Conservation (phyloP, 2,888 invertebrate species). For the Camponotus fellah region DNA sequence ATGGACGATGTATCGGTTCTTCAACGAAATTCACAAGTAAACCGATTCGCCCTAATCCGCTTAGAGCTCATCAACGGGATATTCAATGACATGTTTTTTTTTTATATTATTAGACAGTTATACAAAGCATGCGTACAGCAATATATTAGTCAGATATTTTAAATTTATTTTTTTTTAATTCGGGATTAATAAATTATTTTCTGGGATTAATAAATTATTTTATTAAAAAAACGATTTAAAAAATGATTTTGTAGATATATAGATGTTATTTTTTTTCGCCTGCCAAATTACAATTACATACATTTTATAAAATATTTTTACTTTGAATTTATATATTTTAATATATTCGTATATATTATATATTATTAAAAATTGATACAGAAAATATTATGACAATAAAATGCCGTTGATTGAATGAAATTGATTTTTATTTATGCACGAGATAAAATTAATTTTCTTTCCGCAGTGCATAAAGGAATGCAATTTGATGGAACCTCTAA, state of each 20-base stretch:
- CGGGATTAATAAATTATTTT: not conserved
- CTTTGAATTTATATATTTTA: no score
- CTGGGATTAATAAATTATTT: not conserved
- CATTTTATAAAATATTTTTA: no score
- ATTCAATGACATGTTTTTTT: not conserved
- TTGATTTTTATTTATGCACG: slow-evolving; percentile 3
- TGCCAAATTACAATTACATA: not conserved
- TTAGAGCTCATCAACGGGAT: not conserved
- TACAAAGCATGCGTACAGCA: not conserved
- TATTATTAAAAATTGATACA: not conserved
- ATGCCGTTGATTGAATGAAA: not conserved
- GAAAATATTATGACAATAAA: slow-evolving; percentile 9
- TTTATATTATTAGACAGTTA: not conserved
- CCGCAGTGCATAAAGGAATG: slow-evolving; percentile 11
- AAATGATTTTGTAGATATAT: no score
- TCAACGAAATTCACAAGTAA: slow-evolving; percentile 45
- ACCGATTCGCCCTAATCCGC: slow-evolving; percentile 56
- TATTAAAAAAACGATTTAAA: no score
- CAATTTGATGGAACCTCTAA: slow-evolving; percentile 31
- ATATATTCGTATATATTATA: no score
- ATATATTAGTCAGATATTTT: not conserved
- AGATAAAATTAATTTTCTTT: slow-evolving; percentile 8
- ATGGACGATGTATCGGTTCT: slow-evolving; percentile 27
- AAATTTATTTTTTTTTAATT: not conserved
- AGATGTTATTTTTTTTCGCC: not conserved